Conservation (phyloP, 2,888 invertebrate species). For the Orgyia antiqua region DNA sequence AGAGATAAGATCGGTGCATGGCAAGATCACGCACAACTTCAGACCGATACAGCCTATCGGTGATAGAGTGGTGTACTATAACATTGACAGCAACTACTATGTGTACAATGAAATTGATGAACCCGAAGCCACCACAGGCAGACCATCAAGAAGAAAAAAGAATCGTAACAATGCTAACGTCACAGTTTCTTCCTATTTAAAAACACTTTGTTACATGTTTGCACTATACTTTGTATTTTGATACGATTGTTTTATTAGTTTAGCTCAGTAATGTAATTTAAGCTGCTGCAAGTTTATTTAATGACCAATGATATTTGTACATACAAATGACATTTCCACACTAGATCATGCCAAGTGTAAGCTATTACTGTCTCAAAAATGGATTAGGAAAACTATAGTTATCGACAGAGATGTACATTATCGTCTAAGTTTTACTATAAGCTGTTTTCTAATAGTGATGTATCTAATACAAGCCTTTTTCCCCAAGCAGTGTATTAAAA, state of each 20-base stretch:
- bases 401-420: no score
- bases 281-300: no score
- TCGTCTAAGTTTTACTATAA: no score
- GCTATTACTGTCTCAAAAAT: no score
- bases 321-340: no score
- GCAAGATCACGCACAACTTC: conserved; percentile 87
- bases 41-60: conserved; percentile 89
- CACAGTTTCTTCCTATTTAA: conserved; percentile 11
- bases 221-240: conserved; percentile 17
- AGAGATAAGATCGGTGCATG: conserved; percentile 80
- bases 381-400: no score
- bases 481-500: no score
- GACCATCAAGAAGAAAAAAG: conserved; percentile 35
- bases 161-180: conserved; percentile 27
- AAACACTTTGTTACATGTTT: conserved; percentile 18
- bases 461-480: no score
- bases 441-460: no score
- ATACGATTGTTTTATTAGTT: conserved; percentile 3
- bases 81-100: conserved; percentile 67
- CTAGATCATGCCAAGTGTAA: no score
- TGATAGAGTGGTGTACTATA: conserved; percentile 81
- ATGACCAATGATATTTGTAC: no score
- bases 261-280: no score
- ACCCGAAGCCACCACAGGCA: conserved; percentile 34
- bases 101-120: conserved; percentile 64